A percentile compares a stretch with the other conserved stretches of the same genome.
These are phyloP conservation scores for Uria aalge DNA, from an alignment of 2,113 vertebrate genomes.

Conservation along the genomic window DNA sequence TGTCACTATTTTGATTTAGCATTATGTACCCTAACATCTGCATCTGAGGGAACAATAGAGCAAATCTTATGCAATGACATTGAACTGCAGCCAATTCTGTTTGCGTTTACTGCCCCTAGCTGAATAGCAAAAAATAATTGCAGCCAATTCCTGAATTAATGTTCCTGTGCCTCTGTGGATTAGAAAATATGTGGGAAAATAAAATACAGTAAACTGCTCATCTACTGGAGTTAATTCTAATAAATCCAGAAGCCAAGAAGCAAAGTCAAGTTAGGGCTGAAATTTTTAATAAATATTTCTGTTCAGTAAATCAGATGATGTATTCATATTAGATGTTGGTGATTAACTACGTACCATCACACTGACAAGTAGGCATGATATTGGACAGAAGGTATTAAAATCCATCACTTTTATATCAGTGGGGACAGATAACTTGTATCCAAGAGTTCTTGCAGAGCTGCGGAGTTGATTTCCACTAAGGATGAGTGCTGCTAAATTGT, in stretches of 20 bases:
- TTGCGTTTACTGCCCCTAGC: conserved; percentile 42
- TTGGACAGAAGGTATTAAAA: conserved; percentile 46
- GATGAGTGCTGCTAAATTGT: conserved; percentile 12
- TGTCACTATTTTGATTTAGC: conserved; percentile 43
- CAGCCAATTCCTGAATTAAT: conserved; percentile 51
- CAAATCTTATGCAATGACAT: conserved; percentile 39
- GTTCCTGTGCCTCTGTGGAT: conserved; percentile 31
- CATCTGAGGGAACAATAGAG: conserved; percentile 43
- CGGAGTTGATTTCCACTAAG: conserved; percentile 21
- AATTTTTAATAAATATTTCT: conserved; percentile 34
- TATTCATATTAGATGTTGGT: conserved; percentile 28
- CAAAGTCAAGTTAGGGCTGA: conserved; percentile 14
- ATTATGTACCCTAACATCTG: conserved; percentile 38
- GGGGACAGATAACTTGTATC: conserved; percentile 33
- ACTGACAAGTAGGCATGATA: conserved; percentile 40
- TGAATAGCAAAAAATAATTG: conserved; percentile 55
- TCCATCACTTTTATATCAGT: conserved; percentile 36
- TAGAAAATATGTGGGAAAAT: conserved; percentile 49
- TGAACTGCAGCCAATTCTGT: conserved; percentile 34
- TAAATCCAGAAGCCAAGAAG: conserved; percentile 28
- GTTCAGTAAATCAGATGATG: conserved; percentile 46
- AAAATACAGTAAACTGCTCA: conserved; percentile 35
- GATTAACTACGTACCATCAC: not conserved
- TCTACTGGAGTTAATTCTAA: conserved; percentile 49
- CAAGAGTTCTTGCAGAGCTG: not conserved